These are phyloP conservation scores for Zingel zingel DNA, from an alignment of 2,113 vertebrate genomes.

Conservation along the genomic window DNA sequence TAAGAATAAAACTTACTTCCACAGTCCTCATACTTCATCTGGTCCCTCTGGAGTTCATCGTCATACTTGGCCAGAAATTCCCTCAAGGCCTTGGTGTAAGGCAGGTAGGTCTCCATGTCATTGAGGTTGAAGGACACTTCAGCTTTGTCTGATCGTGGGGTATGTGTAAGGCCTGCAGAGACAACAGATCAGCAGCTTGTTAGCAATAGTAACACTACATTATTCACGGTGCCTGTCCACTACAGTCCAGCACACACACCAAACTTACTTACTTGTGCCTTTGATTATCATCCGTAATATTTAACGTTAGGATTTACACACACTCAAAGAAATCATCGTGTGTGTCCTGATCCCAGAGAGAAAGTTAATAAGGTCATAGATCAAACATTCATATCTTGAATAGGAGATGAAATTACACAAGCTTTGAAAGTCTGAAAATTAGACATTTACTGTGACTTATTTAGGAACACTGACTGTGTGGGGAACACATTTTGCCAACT, in stretches of 20 bases:
- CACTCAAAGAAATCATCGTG: background rate
- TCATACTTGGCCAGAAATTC: conserved; percentile 87
- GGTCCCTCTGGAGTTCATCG: conserved; percentile 75
- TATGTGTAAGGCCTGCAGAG: conserved; percentile 80
- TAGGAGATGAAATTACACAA: background rate
- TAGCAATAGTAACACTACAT: background rate
- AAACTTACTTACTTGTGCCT: background rate
- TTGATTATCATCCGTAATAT: background rate
- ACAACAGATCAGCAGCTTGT: background rate
- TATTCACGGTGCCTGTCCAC: background rate
- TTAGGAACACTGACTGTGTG: background rate
- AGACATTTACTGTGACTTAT: background rate
- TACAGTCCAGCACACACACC: too few species aligned
- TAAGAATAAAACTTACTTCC: conserved; percentile 82
- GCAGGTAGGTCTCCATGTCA: conserved; percentile 76
- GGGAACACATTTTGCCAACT: background rate
- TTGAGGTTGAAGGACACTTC: conserved; percentile 86
- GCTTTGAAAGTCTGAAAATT: background rate
- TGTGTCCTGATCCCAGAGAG: background rate
- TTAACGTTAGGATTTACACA: background rate
- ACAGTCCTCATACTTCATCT: conserved; percentile 88
- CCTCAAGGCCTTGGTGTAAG: conserved; percentile 82
- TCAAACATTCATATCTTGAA: background rate
- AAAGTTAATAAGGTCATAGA: too few species aligned
- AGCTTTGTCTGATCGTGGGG: conserved; percentile 79